A percentile compares a stretch with the other conserved stretches of the same genome.
Conservation (phyloP, 2,113 vertebrate species). For the Bubo blakistoni region DNA sequence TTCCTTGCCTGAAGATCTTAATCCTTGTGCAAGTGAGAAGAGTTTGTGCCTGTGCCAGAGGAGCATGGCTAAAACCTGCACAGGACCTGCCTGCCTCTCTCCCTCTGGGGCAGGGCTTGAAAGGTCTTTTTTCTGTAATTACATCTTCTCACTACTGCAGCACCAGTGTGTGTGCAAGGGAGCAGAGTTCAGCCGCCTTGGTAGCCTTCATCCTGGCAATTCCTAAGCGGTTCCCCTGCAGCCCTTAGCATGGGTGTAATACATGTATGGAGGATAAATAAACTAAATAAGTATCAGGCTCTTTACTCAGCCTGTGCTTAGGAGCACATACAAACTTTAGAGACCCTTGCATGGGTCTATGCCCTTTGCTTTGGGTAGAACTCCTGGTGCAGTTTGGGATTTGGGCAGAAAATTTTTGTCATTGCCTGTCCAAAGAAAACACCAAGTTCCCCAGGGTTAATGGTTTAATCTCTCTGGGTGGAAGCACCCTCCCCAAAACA, state of each 20-base stretch:
- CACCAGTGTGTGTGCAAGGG: not conserved
- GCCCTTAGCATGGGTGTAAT: not conserved
- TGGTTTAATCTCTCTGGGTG: not conserved
- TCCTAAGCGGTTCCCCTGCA: not conserved
- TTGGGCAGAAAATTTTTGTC: not conserved
- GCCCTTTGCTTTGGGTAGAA: not conserved
- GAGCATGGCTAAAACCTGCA: not conserved
- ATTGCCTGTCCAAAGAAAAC: not conserved
- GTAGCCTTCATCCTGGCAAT: not conserved
- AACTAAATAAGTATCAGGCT: not conserved
- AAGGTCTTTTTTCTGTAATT: not conserved
- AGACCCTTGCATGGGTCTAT: not conserved
- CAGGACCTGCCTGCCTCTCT: not conserved
- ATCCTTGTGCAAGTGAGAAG: not conserved
- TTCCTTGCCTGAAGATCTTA: not conserved
- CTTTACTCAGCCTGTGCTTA: not conserved
- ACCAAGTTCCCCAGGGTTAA: not conserved
- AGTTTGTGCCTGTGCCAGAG: not conserved
- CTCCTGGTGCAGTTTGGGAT: not conserved
- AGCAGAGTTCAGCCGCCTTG: not conserved
- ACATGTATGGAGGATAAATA: not conserved
- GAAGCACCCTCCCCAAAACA: not conserved
- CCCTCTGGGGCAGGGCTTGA: not conserved
- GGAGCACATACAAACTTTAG: not conserved
- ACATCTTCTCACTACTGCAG: not conserved